These are phyloP conservation scores for Lucifuga dentata DNA, from an alignment of 2,113 vertebrate species.

Conservation along the genomic window DNA sequence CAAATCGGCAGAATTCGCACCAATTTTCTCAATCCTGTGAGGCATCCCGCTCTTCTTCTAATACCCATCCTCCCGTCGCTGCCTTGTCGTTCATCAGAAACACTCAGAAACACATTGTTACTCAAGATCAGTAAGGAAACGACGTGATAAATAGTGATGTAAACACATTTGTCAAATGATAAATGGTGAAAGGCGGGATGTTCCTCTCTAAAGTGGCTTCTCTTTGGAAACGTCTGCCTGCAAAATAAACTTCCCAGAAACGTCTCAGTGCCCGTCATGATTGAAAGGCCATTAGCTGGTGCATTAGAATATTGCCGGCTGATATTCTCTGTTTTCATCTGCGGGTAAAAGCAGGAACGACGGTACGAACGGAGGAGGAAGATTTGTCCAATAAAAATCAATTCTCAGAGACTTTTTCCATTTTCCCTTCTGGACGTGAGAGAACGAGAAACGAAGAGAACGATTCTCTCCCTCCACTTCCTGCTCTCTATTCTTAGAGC, in stretches of 20 bases:
- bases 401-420: conserved; percentile 21
- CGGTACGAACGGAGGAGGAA: conserved; percentile 24
- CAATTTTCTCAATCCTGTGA: conserved; percentile 34
- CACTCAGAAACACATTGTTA: no score
- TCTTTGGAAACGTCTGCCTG: neutral
- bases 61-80: no score
- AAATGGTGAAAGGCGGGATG: no score
- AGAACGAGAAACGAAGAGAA: neutral
- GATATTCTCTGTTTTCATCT: conserved; percentile 36
- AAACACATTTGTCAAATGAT: no score
- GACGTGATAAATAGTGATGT: neutral
- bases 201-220: neutral
- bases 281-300: conserved; percentile 41
- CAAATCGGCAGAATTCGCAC: conserved; percentile 4
- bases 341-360: conserved; percentile 44
- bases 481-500: conserved; percentile 44
- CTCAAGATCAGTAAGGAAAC: neutral
- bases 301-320: conserved; percentile 23
- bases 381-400: conserved; percentile 15
- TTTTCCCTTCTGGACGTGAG: conserved; percentile 10
- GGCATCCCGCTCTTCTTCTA: no score
- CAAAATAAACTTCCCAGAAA: conserved; percentile 32
- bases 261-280: neutral
- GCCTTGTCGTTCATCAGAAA: no score
- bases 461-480: conserved; percentile 43